phyloP scores from a whole-genome alignment of 1,140 invertebrate genomes.

The Saxidomus purpurata region DNA sequence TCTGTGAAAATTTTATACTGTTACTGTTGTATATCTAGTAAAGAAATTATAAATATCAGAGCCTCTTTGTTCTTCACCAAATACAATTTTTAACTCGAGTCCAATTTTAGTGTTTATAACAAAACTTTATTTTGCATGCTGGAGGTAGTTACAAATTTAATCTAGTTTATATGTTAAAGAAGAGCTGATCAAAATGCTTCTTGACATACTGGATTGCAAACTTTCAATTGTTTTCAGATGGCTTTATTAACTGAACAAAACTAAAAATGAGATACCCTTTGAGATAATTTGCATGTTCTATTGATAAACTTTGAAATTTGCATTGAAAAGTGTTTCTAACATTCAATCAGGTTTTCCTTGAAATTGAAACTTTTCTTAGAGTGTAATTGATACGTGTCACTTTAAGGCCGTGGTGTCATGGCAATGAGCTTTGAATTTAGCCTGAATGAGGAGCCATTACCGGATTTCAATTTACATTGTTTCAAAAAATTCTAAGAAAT shows the following conservation, averaged over 20 bases:
- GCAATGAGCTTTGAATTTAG: conserved; percentile 24
- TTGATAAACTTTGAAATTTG: conserved; percentile 67
- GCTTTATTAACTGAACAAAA: conserved; percentile 21
- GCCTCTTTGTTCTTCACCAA: too few relatives aligned
- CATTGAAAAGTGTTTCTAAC: conserved; percentile 65
- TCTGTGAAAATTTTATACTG: too few relatives aligned
- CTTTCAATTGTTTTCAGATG: conserved; percentile 51
- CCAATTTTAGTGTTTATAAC: conserved; percentile 30
- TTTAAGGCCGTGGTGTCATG: conserved; percentile 8
- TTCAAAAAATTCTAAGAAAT: conserved; percentile 29
- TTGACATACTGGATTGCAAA: conserved; percentile 35
- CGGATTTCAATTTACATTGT: conserved; percentile 54
- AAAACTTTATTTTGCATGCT: conserved; percentile 34
- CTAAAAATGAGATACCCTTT: conserved; percentile 1
- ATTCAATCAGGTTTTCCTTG: conserved; percentile 22
- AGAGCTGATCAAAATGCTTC: not conserved
- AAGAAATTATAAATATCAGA: too few relatives aligned
- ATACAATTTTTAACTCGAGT: too few relatives aligned
- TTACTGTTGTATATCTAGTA: too few relatives aligned
- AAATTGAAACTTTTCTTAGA: conserved; percentile 60
- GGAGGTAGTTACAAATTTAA: conserved; percentile 30
- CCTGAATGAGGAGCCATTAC: conserved; percentile 44
- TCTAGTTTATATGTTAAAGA: conserved; percentile 50
- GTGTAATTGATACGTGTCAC: conserved; percentile 64
- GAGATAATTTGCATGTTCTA: conserved; percentile 64